Conservation (phyloP, 2,113 vertebrate species). For the Nycticebus coucang region DNA sequence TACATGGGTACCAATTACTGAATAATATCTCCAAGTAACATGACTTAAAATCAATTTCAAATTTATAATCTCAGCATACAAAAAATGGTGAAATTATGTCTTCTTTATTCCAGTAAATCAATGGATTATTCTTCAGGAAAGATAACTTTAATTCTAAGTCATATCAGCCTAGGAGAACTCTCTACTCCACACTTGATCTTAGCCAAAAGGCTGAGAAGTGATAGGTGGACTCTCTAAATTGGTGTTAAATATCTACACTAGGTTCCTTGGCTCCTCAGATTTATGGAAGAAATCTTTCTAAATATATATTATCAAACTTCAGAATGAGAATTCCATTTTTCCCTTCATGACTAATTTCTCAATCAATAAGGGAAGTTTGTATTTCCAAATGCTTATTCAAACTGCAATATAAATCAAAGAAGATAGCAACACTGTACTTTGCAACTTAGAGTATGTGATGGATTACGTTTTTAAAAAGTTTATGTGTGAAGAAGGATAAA, state of each 20-base stretch:
- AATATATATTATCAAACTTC: background rate
- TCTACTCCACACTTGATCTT: background rate
- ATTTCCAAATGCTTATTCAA: background rate
- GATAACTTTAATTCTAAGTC: background rate
- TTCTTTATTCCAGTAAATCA: background rate
- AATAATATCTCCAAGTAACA: background rate
- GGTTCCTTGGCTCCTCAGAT: background rate
- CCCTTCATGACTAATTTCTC: background rate
- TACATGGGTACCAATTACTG: background rate
- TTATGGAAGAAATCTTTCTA: background rate
- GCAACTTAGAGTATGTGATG: background rate
- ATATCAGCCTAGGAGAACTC: background rate
- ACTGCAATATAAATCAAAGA: background rate
- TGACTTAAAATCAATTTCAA: background rate
- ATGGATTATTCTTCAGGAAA: background rate
- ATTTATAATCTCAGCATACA: background rate
- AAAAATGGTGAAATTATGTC: background rate
- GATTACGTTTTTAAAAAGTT: background rate
- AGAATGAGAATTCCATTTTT: background rate
- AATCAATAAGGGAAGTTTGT: background rate
- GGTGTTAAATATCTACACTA: background rate
- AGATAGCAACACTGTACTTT: background rate
- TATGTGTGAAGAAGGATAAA: background rate
- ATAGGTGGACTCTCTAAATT: background rate
- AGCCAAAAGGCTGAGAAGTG: too few relatives aligned